A percentile compares a stretch with the other conserved stretches of the same genome.
Conservation (phyloP, 2,797 vertebrate species). For the Alfaro cultratus region DNA sequence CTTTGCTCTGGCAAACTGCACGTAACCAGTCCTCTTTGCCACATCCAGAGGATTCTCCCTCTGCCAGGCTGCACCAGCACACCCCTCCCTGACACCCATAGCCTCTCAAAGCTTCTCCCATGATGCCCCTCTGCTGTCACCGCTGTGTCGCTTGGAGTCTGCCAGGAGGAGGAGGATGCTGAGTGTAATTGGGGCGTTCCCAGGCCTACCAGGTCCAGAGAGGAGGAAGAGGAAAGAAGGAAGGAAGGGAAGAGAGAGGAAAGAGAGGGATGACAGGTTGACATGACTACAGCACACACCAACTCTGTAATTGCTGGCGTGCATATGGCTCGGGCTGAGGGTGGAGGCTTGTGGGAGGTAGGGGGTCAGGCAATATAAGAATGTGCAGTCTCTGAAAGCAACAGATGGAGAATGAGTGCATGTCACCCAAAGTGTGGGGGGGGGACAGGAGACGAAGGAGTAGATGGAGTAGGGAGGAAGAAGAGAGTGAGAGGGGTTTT, state of each 20-base stretch:
- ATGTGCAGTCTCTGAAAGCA: constrained; percentile 39
- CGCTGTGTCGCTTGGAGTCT: constrained; percentile 44
- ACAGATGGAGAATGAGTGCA: constrained; percentile 29
- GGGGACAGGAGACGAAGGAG: not conserved
- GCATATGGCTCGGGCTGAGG: constrained; percentile 38
- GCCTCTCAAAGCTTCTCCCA: constrained; percentile 46
- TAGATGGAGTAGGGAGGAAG: constrained; percentile 7
- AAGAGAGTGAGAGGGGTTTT: constrained; percentile 8
- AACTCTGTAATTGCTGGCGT: constrained; percentile 70
- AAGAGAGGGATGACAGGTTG: constrained; percentile 68
- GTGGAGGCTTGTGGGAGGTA: constrained; percentile 36
- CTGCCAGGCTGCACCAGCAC: constrained; percentile 43
- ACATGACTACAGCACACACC: constrained; percentile 61
- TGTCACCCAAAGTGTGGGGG: constrained; percentile 25
- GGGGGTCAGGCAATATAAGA: constrained; percentile 27
- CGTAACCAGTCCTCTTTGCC: constrained; percentile 38
- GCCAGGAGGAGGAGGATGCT: constrained; percentile 59
- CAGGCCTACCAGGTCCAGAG: constrained; percentile 48
- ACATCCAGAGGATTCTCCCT: constrained; percentile 26
- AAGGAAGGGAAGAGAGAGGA: constrained; percentile 30
- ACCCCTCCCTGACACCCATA: constrained; percentile 45
- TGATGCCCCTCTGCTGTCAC: constrained; percentile 64
- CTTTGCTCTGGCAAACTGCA: constrained; percentile 22
- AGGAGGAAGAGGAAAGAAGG: constrained; percentile 16
- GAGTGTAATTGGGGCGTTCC: constrained; percentile 72